These are phyloP conservation scores for Dissostichus mawsoni DNA, from an alignment of 2,113 vertebrate species.

Conservation along the genomic window DNA sequence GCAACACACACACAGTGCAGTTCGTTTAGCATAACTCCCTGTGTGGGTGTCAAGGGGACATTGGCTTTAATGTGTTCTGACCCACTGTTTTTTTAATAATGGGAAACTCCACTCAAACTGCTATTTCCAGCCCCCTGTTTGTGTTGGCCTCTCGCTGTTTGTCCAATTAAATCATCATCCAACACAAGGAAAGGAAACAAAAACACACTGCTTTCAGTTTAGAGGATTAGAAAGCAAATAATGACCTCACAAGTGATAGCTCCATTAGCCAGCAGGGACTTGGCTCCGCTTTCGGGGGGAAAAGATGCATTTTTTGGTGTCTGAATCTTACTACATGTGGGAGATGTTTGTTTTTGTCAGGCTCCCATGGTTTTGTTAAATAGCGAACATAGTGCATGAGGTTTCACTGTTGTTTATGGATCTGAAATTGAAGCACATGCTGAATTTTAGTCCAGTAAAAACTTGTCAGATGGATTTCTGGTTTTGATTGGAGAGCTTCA, in stretches of 20 bases:
- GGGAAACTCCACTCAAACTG: slow-evolving; percentile 41
- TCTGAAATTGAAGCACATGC: slow-evolving; percentile 24
- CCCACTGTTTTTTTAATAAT: slow-evolving; percentile 21
- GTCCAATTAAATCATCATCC: slow-evolving; percentile 48
- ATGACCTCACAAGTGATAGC: slow-evolving; percentile 24
- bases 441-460: slow-evolving; percentile 10
- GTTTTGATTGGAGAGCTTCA: slow-evolving; percentile 29
- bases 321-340: slow-evolving; percentile 45
- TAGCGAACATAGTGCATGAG: slow-evolving; percentile 22
- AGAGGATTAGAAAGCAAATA: slow-evolving; percentile 52
- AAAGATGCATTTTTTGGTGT: slow-evolving; percentile 37
- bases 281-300: slow-evolving; percentile 29
- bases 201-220: slow-evolving; percentile 50
- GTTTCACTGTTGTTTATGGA: slow-evolving; percentile 51
- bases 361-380: slow-evolving; percentile 52
- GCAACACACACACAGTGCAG: no score
- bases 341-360: slow-evolving; percentile 52
- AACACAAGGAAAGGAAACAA: slow-evolving; percentile 47
- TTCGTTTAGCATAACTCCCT: not conserved
- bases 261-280: slow-evolving; percentile 7
- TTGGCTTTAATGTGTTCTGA: not conserved
- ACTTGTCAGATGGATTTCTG: slow-evolving; percentile 21
- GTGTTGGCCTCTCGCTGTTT: slow-evolving; percentile 49
- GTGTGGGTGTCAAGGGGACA: slow-evolving; percentile 2
- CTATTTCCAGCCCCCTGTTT: slow-evolving; percentile 57